phyloP scores from a whole-genome alignment of 2,797 vertebrate species.

The Sphenopsis melanotis region DNA sequence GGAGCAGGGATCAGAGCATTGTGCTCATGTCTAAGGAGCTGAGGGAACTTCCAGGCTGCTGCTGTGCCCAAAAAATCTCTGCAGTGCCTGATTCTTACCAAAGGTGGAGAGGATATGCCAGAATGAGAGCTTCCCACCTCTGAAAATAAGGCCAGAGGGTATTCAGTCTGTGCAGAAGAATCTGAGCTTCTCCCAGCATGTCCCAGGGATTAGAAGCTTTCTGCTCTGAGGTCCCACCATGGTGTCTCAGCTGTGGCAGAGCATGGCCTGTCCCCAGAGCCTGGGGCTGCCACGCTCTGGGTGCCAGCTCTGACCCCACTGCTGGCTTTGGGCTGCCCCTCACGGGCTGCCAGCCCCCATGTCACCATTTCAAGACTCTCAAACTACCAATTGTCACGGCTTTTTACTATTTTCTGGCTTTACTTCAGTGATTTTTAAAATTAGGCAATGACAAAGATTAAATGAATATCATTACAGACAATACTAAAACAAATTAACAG shows the following conservation, averaged over 20 bases:
- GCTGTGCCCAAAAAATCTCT: not conserved
- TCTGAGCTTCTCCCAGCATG: not conserved
- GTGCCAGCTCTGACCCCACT: not conserved
- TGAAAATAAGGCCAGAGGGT: not conserved
- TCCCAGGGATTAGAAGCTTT: not conserved
- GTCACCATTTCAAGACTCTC: not conserved
- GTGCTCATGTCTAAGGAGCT: not conserved
- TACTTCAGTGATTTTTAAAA: constrained; percentile 61
- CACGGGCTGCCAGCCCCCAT: not conserved
- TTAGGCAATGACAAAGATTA: constrained; percentile 61
- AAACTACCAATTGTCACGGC: not conserved
- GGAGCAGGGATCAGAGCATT: not conserved
- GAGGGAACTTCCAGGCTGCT: not conserved
- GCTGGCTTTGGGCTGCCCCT: not conserved
- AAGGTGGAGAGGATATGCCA: not conserved
- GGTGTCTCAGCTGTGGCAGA: not conserved
- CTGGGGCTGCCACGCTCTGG: fast-evolving
- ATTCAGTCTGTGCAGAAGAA: not conserved
- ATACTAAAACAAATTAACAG: constrained; percentile 67
- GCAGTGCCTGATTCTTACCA: not conserved
- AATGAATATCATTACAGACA: constrained; percentile 62
- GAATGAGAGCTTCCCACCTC: not conserved
- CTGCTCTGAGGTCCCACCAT: not conserved
- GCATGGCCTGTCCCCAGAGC: not conserved
- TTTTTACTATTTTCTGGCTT: constrained; percentile 43